Base-by-base conservation (phyloP, 2,113 vertebrate species). In the Etheostoma spectabile region DNA sequence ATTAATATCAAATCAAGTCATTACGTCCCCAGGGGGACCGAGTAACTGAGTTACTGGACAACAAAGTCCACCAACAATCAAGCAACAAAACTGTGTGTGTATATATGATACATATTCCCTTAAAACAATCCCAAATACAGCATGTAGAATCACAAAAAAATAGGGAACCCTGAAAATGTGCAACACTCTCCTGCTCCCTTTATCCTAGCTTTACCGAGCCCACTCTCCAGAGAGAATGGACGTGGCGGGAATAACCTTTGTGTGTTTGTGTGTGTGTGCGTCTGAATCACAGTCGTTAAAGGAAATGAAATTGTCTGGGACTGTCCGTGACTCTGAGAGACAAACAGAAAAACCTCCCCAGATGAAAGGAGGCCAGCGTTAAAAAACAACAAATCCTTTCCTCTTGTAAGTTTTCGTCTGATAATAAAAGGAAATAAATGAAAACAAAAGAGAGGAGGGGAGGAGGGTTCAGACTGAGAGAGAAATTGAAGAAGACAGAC, bases 241-340 rank as follows among this genome's bases (percentile, higher is more conserved):
- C 12, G 30, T 66, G 80, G 49, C 0, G 60, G 64, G 64, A 87
- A 71, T 75, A 75, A 72, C 49, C 74, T 84, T 10, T 82, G 45
- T 66, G 49, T 73, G 74, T 59, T 11, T 74, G 55, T 60, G 33
- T 42, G 46, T 55, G 55, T 59, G 69, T 42, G 68, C 21, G 30
- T 66, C 4, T 19, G 33, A 56, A 74, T 82, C 13, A 10, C 27
- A 48, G 24, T 5, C 21, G 22, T 48, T 68, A 70, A 77, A 72
- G 74, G 6, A 91, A 89, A 83, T 22, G 45, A 78, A 76, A 82
- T 79, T 49, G 69, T 67, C 79, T 2, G 51, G 57, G 51, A 57
- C 74, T 49, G 69, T 67, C 79, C 3, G 51, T 61, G 51, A 57
- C 74, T 79, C 53, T 8, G 69, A 70, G 52, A 61, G 59, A 52